Evolutionary conservation across 92 coral and sea anemone genomes (phyloP).

Genomic region (Porites divaricata): DNA sequence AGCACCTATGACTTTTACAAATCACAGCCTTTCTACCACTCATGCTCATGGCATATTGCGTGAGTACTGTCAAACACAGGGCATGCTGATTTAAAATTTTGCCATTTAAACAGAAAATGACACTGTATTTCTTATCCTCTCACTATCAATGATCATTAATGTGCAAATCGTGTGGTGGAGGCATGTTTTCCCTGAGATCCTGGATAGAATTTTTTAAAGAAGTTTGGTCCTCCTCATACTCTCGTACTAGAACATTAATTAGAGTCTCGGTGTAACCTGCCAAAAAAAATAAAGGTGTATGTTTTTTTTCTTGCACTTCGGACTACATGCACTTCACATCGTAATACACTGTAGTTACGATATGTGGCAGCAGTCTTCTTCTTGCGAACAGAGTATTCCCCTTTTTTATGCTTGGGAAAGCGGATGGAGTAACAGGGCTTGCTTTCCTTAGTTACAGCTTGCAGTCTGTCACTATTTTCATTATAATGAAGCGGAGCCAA

Average conservation of each 20-base stretch:
- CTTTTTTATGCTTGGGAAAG: conserved; percentile 55
- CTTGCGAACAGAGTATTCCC: conserved; percentile 31
- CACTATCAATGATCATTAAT: no score
- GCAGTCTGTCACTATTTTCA: conserved; percentile 55
- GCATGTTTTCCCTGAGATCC: not conserved
- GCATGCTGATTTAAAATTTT: no score
- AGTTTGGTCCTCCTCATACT: not conserved
- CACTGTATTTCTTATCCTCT: no score
- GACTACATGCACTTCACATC: not conserved
- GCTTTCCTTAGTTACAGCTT: conserved; percentile 54
- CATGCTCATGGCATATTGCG: no score
- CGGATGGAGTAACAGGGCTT: conserved; percentile 36
- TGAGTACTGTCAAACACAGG: no score
- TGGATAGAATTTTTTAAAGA: conserved; percentile 1
- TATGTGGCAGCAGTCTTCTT: conserved; percentile 44
- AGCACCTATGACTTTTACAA: no score
- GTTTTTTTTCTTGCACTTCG: no score
- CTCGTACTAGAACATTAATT: not conserved
- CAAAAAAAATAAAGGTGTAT: no score
- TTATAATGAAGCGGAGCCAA: conserved; percentile 54
- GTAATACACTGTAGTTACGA: conserved; percentile 13
- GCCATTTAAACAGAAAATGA: no score
- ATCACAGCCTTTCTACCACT: no score
- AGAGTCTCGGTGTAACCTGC: conserved; percentile 1
- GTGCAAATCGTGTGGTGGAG: not conserved